Base-by-base conservation (phyloP, 2,113 vertebrate genomes). In the Sinocyclocheilus grahami region DNA sequence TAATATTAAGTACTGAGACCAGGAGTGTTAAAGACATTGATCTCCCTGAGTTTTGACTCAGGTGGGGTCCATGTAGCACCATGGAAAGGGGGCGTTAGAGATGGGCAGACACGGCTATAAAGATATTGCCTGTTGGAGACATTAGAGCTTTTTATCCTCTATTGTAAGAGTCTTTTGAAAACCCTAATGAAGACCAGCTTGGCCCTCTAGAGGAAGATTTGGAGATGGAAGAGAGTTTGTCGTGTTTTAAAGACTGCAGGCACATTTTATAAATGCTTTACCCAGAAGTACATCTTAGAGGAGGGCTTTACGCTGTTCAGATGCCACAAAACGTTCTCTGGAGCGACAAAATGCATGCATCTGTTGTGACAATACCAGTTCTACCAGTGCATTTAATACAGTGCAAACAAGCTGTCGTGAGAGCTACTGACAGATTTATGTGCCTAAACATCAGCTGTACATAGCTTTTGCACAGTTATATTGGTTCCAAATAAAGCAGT, bases 281-380 rank as follows among this genome's bases (percentile, higher is more conserved):
- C 77, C 71, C 82, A 77, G 16, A 14, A 72, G 62, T 82, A 72
- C 60, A 67, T 86, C 78, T 42, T 24, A 14, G 14, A 65, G 71
- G 83, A 87, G 78, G 86, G 82, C 9, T 22, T 53, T 78, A 39
- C 33, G 27, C 78, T 55, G 76, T 89, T 86, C 82, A 16, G 62
- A 86, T 77, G 76, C 67, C 72, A 84, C 67, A 67, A 78, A 63
- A 84, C 33, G 18, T 20, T 30, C 81, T 58, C 27, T 62, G n/a
- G 58, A 89, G 65, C 0, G 62, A 37, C 63, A 62, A 46, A 18
- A 60, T 37, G 27, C 62, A 87, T 87, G 63, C 60, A 51, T 86
- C 85, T 12, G 72, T 72, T 81, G n/a, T 81, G 71, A 65, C n/a
- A 74, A 62, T 85, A 78, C 88, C 86, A 81, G 88, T 89, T 53